A percentile compares a stretch with the other conserved stretches of the same genome.
phyloP scores from a whole-genome alignment of 2,113 vertebrate species.

The Glareola pratincola region DNA sequence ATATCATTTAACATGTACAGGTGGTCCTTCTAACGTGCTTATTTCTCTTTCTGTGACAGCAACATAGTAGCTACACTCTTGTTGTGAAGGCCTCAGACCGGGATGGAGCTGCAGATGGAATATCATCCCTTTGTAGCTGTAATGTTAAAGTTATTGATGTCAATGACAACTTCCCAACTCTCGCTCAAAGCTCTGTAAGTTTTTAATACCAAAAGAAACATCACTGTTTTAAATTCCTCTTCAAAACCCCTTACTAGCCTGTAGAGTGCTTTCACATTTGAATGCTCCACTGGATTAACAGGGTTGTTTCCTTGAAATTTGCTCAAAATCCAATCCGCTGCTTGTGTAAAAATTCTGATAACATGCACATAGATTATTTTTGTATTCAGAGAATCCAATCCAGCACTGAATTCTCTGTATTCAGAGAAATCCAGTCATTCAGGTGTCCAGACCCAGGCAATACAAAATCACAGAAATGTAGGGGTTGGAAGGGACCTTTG shows the following conservation, averaged over 20 bases:
- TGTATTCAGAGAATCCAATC: background rate
- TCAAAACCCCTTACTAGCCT: background rate
- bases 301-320: fast-evolving
- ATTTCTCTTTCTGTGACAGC: constrained; percentile 69
- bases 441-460: background rate
- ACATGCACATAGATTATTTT: background rate
- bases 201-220: background rate
- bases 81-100: constrained; percentile 80
- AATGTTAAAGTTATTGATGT: constrained; percentile 83
- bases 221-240: background rate
- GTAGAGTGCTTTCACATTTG: background rate
- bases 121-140: constrained; percentile 74
- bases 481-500: too few relatives aligned
- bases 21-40: background rate
- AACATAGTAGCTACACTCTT: constrained; percentile 78
- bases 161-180: constrained; percentile 90
- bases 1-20: background rate
- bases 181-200: constrained; percentile 84
- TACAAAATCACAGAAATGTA: background rate
- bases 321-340: fast-evolving
- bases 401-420: background rate
- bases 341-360: background rate
- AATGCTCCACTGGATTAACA: background rate
- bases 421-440: background rate
- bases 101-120: constrained; percentile 73